Percentiles rank a stretch among this genome's conserved stretches.
These are phyloP conservation scores for Merodon equestris DNA, from an alignment of 2,888 invertebrate genomes.

Conservation along the genomic window DNA sequence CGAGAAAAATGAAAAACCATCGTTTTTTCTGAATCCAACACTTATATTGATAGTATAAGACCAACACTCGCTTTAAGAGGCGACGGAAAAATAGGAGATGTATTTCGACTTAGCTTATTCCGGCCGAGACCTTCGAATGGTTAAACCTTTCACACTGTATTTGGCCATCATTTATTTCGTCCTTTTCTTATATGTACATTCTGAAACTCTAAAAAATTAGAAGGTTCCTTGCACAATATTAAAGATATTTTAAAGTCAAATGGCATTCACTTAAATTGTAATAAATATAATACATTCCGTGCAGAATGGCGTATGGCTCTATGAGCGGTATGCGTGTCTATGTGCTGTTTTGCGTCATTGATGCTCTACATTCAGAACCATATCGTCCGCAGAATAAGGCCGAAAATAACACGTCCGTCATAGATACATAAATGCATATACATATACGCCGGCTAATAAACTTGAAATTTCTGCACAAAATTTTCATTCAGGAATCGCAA, in stretches of 20 bases:
- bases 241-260: slow-evolving; percentile 17
- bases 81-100: too few species aligned
- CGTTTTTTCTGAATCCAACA: too few species aligned
- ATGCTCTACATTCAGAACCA: slow-evolving; percentile 55
- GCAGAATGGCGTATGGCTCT: background rate
- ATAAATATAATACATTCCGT: slow-evolving; percentile 32
- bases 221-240: too few species aligned
- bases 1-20: too few species aligned
- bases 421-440: slow-evolving; percentile 36
- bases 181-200: too few species aligned
- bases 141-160: too few species aligned
- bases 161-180: too few species aligned
- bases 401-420: slow-evolving; percentile 45
- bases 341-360: slow-evolving; percentile 59
- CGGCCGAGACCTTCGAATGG: too few species aligned
- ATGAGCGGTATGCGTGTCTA: slow-evolving; percentile 37
- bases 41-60: too few species aligned
- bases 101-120: too few species aligned
- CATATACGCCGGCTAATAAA: slow-evolving; percentile 58
- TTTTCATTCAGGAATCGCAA: slow-evolving; percentile 64
- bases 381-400: slow-evolving; percentile 48
- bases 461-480: slow-evolving; percentile 62
- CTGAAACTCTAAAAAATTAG: too few species aligned
- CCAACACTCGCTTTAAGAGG: too few species aligned
- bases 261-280: slow-evolving; percentile 32